phyloP scores from a whole-genome alignment of 2,888 invertebrate genomes.

The Stramonita haemastoma region DNA sequence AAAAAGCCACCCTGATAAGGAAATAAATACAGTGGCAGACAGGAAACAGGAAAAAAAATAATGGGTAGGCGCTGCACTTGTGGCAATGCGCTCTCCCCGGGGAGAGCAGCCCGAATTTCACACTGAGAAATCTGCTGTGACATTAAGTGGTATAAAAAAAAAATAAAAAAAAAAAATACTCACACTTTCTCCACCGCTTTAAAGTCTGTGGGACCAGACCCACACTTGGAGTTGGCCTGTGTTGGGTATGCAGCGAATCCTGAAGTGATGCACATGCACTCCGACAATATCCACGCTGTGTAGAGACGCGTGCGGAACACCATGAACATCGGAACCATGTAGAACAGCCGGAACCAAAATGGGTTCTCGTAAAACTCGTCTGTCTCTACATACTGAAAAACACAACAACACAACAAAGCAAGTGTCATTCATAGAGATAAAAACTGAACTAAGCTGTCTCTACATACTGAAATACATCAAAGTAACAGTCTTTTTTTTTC shows the following conservation, averaged over 20 bases:
- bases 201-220: constrained; percentile 87
- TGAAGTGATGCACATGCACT: constrained; percentile 93
- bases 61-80: no score
- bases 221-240: constrained; percentile 83
- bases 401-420: no score
- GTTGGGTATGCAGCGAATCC: constrained; percentile 95
- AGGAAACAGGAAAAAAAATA: no score
- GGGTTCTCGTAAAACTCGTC: constrained; percentile 87
- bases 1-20: no score
- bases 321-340: constrained; percentile 91
- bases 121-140: no score
- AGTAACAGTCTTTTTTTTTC: no score
- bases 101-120: no score
- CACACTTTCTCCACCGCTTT: constrained; percentile 70
- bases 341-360: constrained; percentile 88
- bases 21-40: no score
- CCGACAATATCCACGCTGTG: constrained; percentile 91
- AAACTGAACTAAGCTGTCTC: neutral
- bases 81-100: no score
- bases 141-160: no score
- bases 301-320: constrained; percentile 94
- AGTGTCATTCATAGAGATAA: no score
- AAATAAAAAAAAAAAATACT: constrained; percentile 40
- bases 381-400: constrained; percentile 82
- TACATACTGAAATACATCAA: no score